A percentile compares a stretch with the other conserved stretches of the same genome.
These are phyloP conservation scores for Mormyrus hasselquistii DNA, from an alignment of 2,797 vertebrate species.

Conservation along the genomic window DNA sequence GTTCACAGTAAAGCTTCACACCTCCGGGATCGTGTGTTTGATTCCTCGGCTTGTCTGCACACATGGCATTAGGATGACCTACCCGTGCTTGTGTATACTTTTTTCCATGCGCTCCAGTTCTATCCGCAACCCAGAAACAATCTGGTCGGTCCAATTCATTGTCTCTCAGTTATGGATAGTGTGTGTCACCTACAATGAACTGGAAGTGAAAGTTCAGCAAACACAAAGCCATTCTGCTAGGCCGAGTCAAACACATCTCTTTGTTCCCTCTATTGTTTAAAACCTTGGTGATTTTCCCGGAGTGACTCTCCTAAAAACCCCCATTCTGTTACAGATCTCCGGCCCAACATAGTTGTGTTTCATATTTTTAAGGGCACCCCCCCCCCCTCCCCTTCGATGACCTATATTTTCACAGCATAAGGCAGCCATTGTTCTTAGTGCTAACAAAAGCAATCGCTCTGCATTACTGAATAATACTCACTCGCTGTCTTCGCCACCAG, in stretches of 20 bases:
- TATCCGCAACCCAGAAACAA: background rate
- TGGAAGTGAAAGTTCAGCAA: background rate
- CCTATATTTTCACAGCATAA: slow-evolving; percentile 11
- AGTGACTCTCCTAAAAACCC: background rate
- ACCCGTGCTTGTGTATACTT: background rate
- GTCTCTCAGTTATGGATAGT: background rate
- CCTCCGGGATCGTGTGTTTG: background rate
- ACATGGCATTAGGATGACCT: background rate
- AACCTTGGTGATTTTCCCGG: background rate
- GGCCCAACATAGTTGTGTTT: background rate
- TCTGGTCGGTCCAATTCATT: background rate
- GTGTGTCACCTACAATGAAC: background rate
- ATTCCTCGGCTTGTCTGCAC: background rate
- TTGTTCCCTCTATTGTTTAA: background rate
- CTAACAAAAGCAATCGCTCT: background rate
- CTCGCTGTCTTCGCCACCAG: slow-evolving; percentile 47
- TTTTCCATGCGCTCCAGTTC: background rate
- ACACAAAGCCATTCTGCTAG: background rate
- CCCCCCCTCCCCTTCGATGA: background rate
- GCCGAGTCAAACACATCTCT: background rate
- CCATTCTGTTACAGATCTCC: background rate
- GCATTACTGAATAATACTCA: slow-evolving; percentile 32
- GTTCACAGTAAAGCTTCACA: background rate
- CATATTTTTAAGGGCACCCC: background rate
- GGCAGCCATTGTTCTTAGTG: background rate